Evolutionary conservation across 2,888 invertebrate genomes (phyloP).

Genomic region (Brachypalpus laphriformis): DNA sequence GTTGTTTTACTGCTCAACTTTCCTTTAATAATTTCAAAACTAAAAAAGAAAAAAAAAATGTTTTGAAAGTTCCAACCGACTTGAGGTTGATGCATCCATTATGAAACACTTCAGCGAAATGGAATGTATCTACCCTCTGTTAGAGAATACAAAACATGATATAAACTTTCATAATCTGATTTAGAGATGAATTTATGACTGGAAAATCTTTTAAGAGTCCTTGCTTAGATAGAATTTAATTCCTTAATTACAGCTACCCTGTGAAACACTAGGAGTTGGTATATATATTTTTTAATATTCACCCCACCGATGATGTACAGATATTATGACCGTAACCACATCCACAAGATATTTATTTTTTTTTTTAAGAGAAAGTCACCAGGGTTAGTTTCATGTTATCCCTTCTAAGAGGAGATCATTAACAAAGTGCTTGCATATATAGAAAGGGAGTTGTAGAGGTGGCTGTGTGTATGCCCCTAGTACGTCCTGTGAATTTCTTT

Average conservation of each 20-base stretch:
- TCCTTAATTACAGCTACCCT: neutral
- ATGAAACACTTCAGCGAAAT: neutral
- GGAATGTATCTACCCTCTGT: neutral
- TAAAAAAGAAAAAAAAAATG: slow-evolving; percentile 42
- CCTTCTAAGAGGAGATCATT: slow-evolving; percentile 33
- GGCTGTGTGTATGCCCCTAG: neutral
- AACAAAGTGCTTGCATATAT: slow-evolving; percentile 33
- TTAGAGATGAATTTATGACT: slow-evolving; percentile 9
- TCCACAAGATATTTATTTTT: slow-evolving; percentile 9
- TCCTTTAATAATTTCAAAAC: slow-evolving; percentile 13
- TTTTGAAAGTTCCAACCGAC: slow-evolving; percentile 25
- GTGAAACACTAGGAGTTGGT: neutral
- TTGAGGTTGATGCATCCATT: slow-evolving; percentile 23
- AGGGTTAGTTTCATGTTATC: slow-evolving; percentile 5
- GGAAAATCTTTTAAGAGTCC: neutral
- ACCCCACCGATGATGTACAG: neutral
- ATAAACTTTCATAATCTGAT: slow-evolving; percentile 29
- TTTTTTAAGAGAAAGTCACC: slow-evolving; percentile 3
- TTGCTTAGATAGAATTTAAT: neutral
- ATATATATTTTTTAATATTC: neutral
- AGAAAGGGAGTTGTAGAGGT: neutral
- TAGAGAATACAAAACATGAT: neutral
- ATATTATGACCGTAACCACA: slow-evolving; percentile 41
- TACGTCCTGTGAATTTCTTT: slow-evolving; percentile 16
- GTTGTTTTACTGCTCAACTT: slow-evolving; percentile 25